Evolutionary conservation across 2,888 invertebrate genomes (phyloP), one percentile per base, ranked within the genome.

Genomic region (Erpobdella octoculata): DNA sequence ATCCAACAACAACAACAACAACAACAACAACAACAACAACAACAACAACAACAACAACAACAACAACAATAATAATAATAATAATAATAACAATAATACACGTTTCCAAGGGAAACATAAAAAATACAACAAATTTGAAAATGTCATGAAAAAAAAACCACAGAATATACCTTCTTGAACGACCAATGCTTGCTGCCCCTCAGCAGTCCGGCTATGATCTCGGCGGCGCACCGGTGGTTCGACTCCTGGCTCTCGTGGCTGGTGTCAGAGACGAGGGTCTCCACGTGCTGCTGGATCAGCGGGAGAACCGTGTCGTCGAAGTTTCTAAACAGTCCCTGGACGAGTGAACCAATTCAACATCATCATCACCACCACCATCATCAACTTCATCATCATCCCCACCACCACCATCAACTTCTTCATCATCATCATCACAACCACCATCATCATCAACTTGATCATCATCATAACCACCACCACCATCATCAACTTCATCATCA

Each of bases 141-240:
- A n/a, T n/a, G n/a, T n/a, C n/a, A n/a, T n/a, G n/a, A n/a, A n/a
- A n/a, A n/a, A n/a, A n/a, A n/a, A n/a, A n/a, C n/a, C n/a, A n/a
- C n/a, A n/a, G n/a, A 25, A n/a, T 9, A 59, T 36, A 82, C 81
- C 80, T 80, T 88, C 0, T 85, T 83, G 75, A 87, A 89, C 0
- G 87, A 85, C 92, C 92, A 93, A 83, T 91, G 90, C 76, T 92
- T 89, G 33, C 89, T 88, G 1, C 92, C 92, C n/a, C 89, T 85
- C 28, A 93, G 85, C 0, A 91, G 82, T 0, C 91, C 87, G n/a
- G 90, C 87, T 3, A 90, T 86, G 58, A 91, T 86, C 83, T 93
- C 93, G 0, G 91, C 88, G 0, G 90, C 91, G 83, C 91, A 90
- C 69, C 91, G 86, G 80, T 93, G 93, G 78, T 87, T 87, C 75